These are phyloP conservation scores for Alectoris magna DNA, from an alignment of 2,797 vertebrate species.

Conservation along the genomic window DNA sequence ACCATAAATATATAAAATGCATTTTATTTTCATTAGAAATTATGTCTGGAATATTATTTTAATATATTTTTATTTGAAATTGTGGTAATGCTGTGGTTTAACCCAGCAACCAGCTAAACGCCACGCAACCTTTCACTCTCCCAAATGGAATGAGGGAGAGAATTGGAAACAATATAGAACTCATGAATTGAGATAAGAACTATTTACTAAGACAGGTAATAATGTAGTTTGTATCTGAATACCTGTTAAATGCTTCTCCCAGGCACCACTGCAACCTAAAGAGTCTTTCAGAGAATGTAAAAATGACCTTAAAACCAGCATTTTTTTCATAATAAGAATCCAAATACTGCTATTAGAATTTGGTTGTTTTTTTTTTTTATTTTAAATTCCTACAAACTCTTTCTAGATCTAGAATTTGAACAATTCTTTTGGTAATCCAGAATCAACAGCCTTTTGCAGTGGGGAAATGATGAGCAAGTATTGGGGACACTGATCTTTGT, in stretches of 20 bases:
- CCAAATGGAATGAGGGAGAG: too few species aligned
- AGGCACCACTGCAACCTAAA: not conserved
- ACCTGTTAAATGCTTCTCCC: not conserved
- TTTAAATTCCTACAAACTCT: not conserved
- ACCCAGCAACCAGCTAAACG: too few species aligned
- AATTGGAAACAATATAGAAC: too few species aligned
- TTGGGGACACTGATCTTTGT: not conserved
- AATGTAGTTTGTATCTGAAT: not conserved
- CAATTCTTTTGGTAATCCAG: not conserved
- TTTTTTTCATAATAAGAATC: not conserved
- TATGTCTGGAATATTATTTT: not conserved
- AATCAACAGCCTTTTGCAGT: not conserved
- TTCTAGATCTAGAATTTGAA: not conserved
- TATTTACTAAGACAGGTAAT: not conserved
- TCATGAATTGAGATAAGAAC: too few species aligned
- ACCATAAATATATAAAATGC: not conserved
- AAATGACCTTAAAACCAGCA: not conserved
- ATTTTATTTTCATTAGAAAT: not conserved
- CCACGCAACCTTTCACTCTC: too few species aligned
- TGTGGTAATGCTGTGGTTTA: not conserved
- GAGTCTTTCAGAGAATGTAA: not conserved
- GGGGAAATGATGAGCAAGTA: not conserved
- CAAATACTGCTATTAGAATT: not conserved
- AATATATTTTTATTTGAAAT: not conserved
- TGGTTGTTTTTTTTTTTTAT: not conserved